phyloP scores from a whole-genome alignment of 2,113 vertebrate species.

The Nothobranchius furzeri region DNA sequence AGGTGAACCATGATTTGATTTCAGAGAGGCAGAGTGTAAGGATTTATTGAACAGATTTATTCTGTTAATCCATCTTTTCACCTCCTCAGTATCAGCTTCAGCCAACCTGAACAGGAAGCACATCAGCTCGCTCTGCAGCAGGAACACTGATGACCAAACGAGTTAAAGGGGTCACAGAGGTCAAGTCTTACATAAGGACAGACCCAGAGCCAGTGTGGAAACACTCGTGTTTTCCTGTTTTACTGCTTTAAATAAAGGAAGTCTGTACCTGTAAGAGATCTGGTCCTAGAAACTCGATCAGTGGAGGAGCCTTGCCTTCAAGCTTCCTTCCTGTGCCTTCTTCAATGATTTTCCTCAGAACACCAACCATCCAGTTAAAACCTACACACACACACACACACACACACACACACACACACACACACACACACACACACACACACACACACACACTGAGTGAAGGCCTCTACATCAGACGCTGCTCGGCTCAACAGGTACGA shows the following conservation, averaged over 20 bases:
- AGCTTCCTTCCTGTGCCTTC: conserved; percentile 24
- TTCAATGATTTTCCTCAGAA: conserved; percentile 57
- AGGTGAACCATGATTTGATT: no score
- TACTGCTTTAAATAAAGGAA: neutral
- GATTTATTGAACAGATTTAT: neutral
- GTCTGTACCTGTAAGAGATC: conserved; percentile 50
- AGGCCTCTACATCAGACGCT: no score
- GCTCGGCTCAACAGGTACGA: no score
- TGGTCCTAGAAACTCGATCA: conserved; percentile 68
- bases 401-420: neutral
- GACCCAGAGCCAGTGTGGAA: neutral
- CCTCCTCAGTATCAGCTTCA: neutral
- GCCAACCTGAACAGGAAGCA: neutral
- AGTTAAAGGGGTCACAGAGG: neutral
- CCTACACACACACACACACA: conserved; percentile 40
- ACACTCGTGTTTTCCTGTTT: no score
- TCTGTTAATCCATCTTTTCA: neutral
- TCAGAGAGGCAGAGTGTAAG: no score
- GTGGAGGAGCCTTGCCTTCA: conserved; percentile 26
- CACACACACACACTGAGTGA: no score
- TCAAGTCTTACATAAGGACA: neutral
- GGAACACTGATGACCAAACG: neutral
- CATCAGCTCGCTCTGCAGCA: no score
- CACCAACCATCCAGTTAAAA: conserved; percentile 75
- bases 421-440: no score